Evolutionary conservation across 2,113 vertebrate genomes (phyloP).

Genomic region (Platanista minor): DNA sequence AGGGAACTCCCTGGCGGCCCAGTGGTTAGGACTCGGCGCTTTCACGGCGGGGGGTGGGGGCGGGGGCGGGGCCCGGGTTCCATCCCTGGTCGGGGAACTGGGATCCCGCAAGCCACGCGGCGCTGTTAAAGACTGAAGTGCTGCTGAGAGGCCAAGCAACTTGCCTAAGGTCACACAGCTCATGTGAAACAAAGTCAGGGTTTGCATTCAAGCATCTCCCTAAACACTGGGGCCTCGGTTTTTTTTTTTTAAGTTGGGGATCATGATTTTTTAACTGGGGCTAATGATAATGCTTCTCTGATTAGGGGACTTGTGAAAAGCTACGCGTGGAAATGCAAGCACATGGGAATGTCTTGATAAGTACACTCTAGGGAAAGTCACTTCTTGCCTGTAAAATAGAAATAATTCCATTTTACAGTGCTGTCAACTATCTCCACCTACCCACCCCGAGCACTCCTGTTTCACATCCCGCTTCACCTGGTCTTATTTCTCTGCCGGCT

Average conservation of each 20-base stretch:
- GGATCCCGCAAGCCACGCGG: not conserved
- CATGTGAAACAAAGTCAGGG: not conserved
- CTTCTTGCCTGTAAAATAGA: not conserved
- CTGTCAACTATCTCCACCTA: not conserved
- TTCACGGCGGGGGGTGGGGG: not conserved
- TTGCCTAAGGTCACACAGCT: not conserved
- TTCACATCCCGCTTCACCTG: not conserved
- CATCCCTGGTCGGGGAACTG: not conserved
- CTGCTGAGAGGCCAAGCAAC: not conserved
- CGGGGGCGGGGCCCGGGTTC: not conserved
- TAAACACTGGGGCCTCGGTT: no score
- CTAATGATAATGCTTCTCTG: not conserved
- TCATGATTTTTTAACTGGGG: not conserved
- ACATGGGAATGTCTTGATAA: not conserved
- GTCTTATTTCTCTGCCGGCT: not conserved
- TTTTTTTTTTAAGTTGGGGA: not conserved
- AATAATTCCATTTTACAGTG: not conserved
- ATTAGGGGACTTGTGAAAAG: not conserved
- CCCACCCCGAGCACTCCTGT: not conserved
- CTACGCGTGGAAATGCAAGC: not conserved
- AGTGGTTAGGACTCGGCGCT: not conserved
- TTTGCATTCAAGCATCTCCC: not conserved
- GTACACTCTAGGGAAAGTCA: not conserved
- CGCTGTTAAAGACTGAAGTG: not conserved
- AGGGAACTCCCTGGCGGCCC: not conserved